Evolutionary conservation across 2,888 invertebrate genomes (phyloP).

Genomic region (Branchinecta sandiegonensis): DNA sequence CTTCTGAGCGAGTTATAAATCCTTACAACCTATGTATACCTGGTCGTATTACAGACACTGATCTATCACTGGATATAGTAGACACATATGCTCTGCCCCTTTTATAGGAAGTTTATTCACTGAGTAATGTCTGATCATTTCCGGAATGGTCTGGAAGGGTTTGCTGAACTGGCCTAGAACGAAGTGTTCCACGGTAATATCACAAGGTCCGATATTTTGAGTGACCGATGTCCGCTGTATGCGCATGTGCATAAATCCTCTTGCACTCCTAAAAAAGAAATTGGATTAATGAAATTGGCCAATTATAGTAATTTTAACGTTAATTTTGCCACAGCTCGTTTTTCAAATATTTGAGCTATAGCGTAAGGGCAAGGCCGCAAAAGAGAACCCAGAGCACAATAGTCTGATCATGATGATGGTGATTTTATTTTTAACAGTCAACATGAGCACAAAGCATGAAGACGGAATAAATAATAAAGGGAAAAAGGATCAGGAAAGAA

Average conservation of each 20-base stretch:
- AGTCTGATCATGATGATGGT: no score
- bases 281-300: background rate
- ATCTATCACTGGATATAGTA: constrained; percentile 76
- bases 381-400: no score
- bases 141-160: constrained; percentile 81
- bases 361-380: no score
- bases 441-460: no score
- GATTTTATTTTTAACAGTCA: no score
- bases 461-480: no score
- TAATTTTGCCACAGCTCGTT: no score
- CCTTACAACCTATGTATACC: no score
- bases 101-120: constrained; percentile 81
- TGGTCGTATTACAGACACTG: constrained; percentile 46
- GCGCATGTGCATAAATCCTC: constrained; percentile 94
- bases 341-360: no score
- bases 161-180: constrained; percentile 85
- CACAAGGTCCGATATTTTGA: constrained; percentile 10
- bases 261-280: constrained; percentile 56
- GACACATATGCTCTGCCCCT: constrained; percentile 90
- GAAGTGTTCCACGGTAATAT: constrained; percentile 47
- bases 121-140: constrained; percentile 86
- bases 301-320: no score
- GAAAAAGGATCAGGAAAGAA: no score
- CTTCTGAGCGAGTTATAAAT: no score
- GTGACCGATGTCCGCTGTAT: constrained; percentile 60